phyloP scores from a whole-genome alignment of 2,797 vertebrate species.

The Telmatherina bonti region DNA sequence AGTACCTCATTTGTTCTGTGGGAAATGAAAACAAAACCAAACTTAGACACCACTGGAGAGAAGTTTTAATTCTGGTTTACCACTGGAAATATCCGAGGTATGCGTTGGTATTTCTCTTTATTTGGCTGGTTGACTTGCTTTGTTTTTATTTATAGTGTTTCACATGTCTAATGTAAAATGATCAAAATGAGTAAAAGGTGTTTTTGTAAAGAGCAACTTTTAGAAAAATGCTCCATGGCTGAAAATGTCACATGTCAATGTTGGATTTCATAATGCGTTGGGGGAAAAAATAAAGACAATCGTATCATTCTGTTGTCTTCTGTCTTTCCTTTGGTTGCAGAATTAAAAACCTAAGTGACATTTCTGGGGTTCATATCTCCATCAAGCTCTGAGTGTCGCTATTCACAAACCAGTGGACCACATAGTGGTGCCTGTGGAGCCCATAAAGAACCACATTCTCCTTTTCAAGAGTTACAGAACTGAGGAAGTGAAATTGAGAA shows the following conservation, averaged over 20 bases:
- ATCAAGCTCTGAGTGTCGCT: too few species aligned
- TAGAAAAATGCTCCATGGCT: conserved; percentile 4
- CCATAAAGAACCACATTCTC: not conserved
- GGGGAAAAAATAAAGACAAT: conserved; percentile 29
- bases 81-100: not conserved
- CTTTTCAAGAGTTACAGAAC: not conserved
- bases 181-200: not conserved
- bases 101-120: not conserved
- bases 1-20: not conserved
- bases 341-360: not conserved
- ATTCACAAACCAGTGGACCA: not conserved
- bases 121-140: not conserved
- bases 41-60: not conserved
- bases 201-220: not conserved
- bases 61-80: not conserved
- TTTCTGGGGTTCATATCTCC: not conserved
- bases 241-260: conserved; percentile 4
- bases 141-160: not conserved
- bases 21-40: not conserved
- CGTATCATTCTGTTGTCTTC: not conserved
- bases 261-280: not conserved
- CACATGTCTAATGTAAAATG: not conserved
- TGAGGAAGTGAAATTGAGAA: not conserved
- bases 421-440: not conserved
- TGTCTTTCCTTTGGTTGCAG: conserved; percentile 8